Base-by-base conservation (phyloP, 2,113 vertebrate species). In the Notechis scutatus region DNA sequence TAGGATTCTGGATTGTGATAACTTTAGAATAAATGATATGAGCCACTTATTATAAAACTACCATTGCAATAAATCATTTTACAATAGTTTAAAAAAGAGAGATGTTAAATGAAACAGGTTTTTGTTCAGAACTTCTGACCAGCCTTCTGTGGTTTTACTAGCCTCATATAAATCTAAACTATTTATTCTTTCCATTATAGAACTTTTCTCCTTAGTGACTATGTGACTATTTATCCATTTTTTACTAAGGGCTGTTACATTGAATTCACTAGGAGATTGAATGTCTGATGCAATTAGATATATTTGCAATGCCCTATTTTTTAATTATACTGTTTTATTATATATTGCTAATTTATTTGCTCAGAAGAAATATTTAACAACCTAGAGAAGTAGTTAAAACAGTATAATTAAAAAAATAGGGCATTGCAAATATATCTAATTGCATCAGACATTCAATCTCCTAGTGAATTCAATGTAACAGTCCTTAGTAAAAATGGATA, bases 281-380 rank as follows among this genome's bases (percentile, higher is more conserved):
- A n/a, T 90, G 15, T 23, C n/a, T 86, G 85, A 91, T 93, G 91
- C 87, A 91, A 89, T 86, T 61, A n/a, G 89, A 54, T 56, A 15
- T 54, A 89, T 92, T 89, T 90, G 59, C n/a, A 55, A 47, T 39
- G 29, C n/a, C 24, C 91, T 52, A 85, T 42, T 59, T 89, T 47
- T 74, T 56, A 74, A 91, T 57, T 42, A 85, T 57, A 59, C 54
- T 64, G 23, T 91, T 59, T 93, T 91, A 15, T 69, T 90, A 87
- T 90, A 69, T 91, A 85, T 34, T 91, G 69, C 34, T 89, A 42
- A 93, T 64, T 93, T 47, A 92, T 89, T 85, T 91, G 89, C 55
- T 61, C 23, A 89, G 54, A 29, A 34, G 34, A 59, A 93, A 93
- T 18, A 57, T 85, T 54, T 69, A 88, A 89, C 7, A 81, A 61